A percentile compares a stretch with the other conserved stretches of the same genome.
Evolutionary conservation across 2,113 vertebrate genomes (phyloP).

Genomic region (Lutjanus erythropterus): DNA sequence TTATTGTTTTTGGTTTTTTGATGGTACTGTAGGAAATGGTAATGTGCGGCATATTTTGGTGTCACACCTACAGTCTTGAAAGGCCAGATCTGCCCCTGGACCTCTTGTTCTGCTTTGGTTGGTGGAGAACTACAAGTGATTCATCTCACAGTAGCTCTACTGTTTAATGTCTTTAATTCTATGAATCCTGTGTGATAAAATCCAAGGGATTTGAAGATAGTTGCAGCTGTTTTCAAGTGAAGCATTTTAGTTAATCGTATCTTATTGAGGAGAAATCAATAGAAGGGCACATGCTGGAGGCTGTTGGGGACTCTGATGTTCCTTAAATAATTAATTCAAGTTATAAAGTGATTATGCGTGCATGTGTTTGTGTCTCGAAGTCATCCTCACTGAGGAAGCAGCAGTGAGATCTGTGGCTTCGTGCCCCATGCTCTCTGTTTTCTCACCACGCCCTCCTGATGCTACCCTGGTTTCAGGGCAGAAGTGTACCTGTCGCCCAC

Average conservation of each 20-base stretch:
- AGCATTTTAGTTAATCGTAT: conserved; percentile 7
- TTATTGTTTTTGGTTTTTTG: background rate
- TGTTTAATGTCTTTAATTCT: background rate
- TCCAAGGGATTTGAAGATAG: no score
- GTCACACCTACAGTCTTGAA: background rate
- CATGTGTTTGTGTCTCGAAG: background rate
- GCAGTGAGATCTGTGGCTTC: background rate
- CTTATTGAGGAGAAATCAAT: conserved; percentile 20
- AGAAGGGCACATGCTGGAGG: conserved; percentile 37
- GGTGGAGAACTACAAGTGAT: background rate
- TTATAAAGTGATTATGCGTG: background rate
- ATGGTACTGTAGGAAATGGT: background rate
- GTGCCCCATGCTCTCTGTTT: background rate
- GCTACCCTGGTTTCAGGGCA: conserved; percentile 24
- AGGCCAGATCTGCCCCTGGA: background rate
- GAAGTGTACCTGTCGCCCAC: conserved; percentile 32
- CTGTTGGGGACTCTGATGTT: background rate
- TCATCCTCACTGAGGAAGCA: background rate
- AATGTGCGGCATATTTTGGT: no score
- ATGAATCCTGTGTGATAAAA: conserved; percentile 8
- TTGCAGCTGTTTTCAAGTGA: background rate
- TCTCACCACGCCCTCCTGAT: background rate
- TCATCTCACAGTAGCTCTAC: background rate
- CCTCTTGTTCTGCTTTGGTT: background rate
- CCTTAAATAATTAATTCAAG: background rate